A percentile compares a stretch with the other conserved stretches of the same genome.
Evolutionary conservation across 1,140 invertebrate species (phyloP).

Genomic region (Papilio polyxenes): DNA sequence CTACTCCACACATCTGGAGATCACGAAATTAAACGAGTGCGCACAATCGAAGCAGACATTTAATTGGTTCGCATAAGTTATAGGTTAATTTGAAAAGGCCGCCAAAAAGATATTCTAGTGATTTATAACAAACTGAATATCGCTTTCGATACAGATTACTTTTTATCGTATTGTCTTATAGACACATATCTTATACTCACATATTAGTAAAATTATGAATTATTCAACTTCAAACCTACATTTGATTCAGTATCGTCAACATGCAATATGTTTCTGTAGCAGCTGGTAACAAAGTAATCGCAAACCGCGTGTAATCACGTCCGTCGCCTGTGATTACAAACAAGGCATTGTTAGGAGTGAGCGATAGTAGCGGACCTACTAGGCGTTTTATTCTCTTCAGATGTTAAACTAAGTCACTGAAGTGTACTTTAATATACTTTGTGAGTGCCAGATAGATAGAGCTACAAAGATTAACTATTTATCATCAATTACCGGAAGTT

Average conservation of each 20-base stretch:
- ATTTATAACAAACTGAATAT: slow-evolving; percentile 53
- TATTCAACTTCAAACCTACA: neutral
- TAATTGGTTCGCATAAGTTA: slow-evolving; percentile 60
- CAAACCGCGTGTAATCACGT: neutral
- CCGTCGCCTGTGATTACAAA: slow-evolving; percentile 5
- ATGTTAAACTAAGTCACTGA: neutral
- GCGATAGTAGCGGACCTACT: neutral
- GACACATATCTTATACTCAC: no score
- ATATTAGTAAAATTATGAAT: neutral
- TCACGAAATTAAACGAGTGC: slow-evolving; percentile 42
- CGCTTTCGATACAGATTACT: slow-evolving; percentile 27
- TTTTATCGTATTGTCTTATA: neutral
- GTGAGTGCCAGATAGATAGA: no score
- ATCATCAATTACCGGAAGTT: no score
- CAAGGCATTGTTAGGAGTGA: neutral
- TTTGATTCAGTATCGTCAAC: neutral
- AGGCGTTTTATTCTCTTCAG: neutral
- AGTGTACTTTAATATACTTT: neutral
- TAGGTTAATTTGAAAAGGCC: slow-evolving; percentile 56
- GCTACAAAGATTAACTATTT: no score
- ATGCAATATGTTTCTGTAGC: neutral
- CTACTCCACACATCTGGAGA: slow-evolving; percentile 39
- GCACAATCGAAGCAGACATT: slow-evolving; percentile 44
- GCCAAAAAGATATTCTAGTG: slow-evolving; percentile 42
- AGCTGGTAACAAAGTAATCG: neutral